Evolutionary conservation across 2,797 vertebrate species (phyloP).

Genomic region (Morus bassanus): DNA sequence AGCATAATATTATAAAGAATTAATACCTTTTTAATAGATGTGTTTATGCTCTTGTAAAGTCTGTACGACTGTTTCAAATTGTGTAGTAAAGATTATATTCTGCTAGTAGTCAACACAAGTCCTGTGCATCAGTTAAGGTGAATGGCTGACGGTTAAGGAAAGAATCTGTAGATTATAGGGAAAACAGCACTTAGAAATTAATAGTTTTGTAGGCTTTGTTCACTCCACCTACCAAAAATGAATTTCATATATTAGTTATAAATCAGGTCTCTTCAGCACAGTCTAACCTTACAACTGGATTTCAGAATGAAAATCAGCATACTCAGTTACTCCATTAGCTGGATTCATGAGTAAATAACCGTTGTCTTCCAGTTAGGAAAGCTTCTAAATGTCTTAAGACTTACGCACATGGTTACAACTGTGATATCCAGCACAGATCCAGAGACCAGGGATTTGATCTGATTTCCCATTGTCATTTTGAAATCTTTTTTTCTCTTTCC

Average conservation of each 20-base stretch:
- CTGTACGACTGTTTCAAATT: not conserved
- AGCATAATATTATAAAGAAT: not conserved
- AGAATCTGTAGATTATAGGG: not conserved
- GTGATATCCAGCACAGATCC: not conserved
- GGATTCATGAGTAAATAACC: not conserved
- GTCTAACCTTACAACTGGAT: not conserved
- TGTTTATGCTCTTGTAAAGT: not conserved
- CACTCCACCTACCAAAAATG: not conserved
- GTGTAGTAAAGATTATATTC: not conserved
- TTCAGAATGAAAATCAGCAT: not conserved
- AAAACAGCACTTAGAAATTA: not conserved
- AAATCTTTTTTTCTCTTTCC: not conserved
- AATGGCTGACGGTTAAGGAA: not conserved
- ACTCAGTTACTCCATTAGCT: not conserved
- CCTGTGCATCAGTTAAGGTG: not conserved
- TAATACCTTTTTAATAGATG: not conserved
- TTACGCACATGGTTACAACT: not conserved
- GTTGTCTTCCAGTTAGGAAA: not conserved
- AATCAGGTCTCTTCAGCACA: not conserved
- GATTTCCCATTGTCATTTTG: not conserved
- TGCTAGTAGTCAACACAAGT: not conserved
- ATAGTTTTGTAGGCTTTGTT: not conserved
- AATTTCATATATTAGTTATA: not conserved
- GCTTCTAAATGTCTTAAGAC: not conserved
- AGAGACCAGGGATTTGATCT: not conserved